Evolutionary conservation across 2,113 vertebrate species (phyloP), one percentile per base, ranked within the genome.

Genomic region (Rhynchopsitta pachyrhyncha): DNA sequence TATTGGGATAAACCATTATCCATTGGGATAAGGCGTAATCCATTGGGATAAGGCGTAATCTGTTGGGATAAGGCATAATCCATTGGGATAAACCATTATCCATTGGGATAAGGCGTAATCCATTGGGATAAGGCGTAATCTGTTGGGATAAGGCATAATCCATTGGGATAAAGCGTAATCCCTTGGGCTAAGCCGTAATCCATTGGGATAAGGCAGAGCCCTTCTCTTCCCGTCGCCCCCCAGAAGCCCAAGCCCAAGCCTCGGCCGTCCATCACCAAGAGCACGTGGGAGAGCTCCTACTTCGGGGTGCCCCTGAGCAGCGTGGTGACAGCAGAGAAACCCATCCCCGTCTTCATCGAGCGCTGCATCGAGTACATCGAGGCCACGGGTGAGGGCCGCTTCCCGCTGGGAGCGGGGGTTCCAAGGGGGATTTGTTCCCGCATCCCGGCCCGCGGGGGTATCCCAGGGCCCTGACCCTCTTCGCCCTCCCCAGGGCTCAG

Each of bases 281-380:
- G 97, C 5, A 98, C 98, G n/a, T 98, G 98, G 97, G 99, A 99
- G 84, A 99, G 99, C 97, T 99, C 98, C 98, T 99, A 99, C 93
- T 99, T 99, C 33, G 99, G 99, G 59, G 98, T 98, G 60, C 99
- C 99, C 4, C 95, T 99, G 97, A 93, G 85, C 73, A 97, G 84
- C 7, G 99, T 99, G 14, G 99, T 99, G 80, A 98, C 97, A 7
- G 94, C 94, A 0, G 99, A 99, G 63, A 98, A 97, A 33, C 99
- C 99, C 2, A 99, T 99, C 88, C 99, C 99, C 5, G 22, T 99
- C 79, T 99, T 99, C 92, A 99, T 99, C 20, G 99, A 99, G 96
- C 98, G 99, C 69, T 99, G 99, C 95, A 99, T 99, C 60, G 98
- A 98, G 85, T 99, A 98, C 98, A 99, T 99, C 81, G 99, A 99